phyloP scores from a whole-genome alignment of 2,888 invertebrate genomes.

The Acheta domesticus region DNA sequence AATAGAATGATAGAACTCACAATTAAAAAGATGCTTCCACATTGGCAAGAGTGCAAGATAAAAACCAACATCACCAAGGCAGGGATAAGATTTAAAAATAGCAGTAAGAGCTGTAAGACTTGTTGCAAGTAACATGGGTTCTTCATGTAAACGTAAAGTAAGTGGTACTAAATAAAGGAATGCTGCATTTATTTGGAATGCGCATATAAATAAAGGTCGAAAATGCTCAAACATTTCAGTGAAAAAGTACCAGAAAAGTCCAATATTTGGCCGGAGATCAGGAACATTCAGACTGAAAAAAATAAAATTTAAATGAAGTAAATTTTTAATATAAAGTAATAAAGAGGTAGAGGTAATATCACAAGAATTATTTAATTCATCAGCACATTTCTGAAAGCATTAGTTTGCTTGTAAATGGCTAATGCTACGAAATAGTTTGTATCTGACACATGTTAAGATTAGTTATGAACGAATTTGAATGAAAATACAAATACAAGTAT shows the following conservation, averaged over 20 bases:
- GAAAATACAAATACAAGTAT: no score
- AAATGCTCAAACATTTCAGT: constrained; percentile 99
- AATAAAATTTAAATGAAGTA: background rate
- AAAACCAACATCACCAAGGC: constrained; percentile 91
- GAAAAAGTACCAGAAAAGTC: constrained; percentile 99
- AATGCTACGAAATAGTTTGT: background rate
- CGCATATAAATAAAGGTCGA: constrained; percentile 86
- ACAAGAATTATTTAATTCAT: background rate
- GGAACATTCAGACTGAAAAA: constrained; percentile 78
- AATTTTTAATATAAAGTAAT: background rate
- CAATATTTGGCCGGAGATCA: constrained; percentile 94
- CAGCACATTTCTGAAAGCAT: no score
- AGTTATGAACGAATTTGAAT: no score
- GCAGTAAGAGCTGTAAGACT: constrained; percentile 77
- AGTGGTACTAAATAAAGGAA: constrained; percentile 88
- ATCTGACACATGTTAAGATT: no score
- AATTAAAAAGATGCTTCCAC: constrained; percentile 83
- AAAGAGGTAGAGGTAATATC: background rate
- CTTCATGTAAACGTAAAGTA: constrained; percentile 70
- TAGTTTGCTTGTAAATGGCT: no score
- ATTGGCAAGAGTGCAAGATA: constrained; percentile 85
- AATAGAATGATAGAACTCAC: constrained; percentile 57
- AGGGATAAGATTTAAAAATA: constrained; percentile 96
- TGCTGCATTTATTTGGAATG: constrained; percentile 94
- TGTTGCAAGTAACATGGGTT: constrained; percentile 76